Evolutionary conservation across 2,113 vertebrate species (phyloP).

Genomic region (Gymnorhina tibicen): DNA sequence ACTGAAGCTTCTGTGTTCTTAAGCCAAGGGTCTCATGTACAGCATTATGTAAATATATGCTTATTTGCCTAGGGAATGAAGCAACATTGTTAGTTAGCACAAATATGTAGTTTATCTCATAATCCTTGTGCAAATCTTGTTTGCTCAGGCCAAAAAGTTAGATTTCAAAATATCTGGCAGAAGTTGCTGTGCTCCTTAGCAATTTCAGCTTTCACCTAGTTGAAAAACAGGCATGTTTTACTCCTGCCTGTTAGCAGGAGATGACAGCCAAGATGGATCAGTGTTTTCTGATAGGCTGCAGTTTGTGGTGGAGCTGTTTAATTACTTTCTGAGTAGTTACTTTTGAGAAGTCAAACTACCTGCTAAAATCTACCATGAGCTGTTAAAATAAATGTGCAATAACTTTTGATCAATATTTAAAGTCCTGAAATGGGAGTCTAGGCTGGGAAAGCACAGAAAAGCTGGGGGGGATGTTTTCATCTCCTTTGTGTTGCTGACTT

Average conservation of each 20-base stretch:
- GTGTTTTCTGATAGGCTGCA: not conserved
- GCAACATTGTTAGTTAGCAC: slow-evolving; percentile 1
- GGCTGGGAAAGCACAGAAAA: not conserved
- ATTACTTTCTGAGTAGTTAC: not conserved
- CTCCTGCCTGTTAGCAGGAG: not conserved
- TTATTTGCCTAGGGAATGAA: slow-evolving; percentile 9
- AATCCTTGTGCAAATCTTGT: slow-evolving; percentile 26
- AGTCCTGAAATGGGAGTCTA: not conserved
- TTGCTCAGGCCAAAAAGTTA: slow-evolving; percentile 2
- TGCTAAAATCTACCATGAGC: not conserved
- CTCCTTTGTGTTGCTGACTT: not conserved
- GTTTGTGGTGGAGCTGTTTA: not conserved
- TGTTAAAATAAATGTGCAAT: not conserved
- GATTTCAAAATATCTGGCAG: slow-evolving; percentile 40
- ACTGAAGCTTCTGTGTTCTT: not conserved
- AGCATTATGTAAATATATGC: slow-evolving; percentile 11
- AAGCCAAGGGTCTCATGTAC: not conserved
- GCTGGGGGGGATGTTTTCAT: not conserved
- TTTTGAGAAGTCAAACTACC: not conserved
- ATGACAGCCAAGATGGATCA: not conserved
- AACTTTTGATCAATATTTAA: not conserved
- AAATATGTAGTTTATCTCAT: slow-evolving; percentile 30
- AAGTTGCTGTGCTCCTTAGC: not conserved
- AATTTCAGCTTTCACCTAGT: not conserved
- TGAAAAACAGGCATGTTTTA: not conserved